phyloP scores from a whole-genome alignment of 1,140 invertebrate species.

The Hyles euphorbiae region DNA sequence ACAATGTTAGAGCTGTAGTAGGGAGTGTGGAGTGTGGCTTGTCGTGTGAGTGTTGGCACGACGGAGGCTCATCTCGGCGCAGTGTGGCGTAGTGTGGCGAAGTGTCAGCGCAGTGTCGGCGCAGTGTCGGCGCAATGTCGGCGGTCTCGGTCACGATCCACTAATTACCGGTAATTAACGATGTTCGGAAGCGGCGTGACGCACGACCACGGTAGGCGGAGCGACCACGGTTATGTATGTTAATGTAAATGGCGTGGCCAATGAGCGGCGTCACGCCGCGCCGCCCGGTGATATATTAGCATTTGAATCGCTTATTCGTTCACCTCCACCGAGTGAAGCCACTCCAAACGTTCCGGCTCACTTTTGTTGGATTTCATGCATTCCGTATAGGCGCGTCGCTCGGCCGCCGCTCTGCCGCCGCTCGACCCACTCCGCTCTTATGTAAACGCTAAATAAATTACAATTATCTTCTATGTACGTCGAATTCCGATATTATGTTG shows the following conservation, averaged over 20 bases:
- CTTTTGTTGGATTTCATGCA: constrained; percentile 59
- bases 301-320: constrained; percentile 71
- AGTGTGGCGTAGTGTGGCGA: neutral
- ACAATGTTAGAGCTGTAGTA: too few species aligned
- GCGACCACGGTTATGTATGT: constrained; percentile 58
- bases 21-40: too few species aligned
- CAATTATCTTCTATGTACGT: constrained; percentile 34
- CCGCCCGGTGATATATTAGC: constrained; percentile 72
- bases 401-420: constrained; percentile 6
- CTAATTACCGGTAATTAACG: constrained; percentile 68
- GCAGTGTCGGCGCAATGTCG: too few species aligned
- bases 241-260: constrained; percentile 66
- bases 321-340: constrained; percentile 32
- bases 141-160: constrained; percentile 42
- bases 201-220: constrained; percentile 50
- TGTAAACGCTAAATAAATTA: constrained; percentile 49
- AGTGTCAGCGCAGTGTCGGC: neutral
- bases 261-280: constrained; percentile 58
- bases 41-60: too few species aligned
- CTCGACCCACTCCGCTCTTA: constrained; percentile 48
- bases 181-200: constrained; percentile 56
- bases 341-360: constrained; percentile 33
- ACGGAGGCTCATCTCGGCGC: too few species aligned
- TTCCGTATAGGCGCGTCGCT: constrained; percentile 38
- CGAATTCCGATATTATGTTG: constrained; percentile 35